Evolutionary conservation across 2,888 invertebrate species (phyloP).

Genomic region (Phyto melanocephala): DNA sequence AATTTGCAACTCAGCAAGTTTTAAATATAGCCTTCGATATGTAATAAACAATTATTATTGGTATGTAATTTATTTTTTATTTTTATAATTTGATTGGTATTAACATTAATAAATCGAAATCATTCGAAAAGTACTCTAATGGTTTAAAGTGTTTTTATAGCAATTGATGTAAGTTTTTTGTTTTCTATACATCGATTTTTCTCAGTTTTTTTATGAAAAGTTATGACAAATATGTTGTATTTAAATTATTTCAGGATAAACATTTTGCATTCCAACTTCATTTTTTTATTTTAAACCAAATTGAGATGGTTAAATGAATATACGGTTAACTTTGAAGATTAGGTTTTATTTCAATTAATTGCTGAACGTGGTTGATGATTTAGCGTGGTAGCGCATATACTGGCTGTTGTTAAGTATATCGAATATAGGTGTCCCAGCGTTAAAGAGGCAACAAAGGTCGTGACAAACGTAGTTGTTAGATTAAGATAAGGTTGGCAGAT

Average conservation of each 20-base stretch:
- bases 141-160: too few species aligned
- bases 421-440: slow-evolving; percentile 39
- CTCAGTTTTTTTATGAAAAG: not conserved
- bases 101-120: too few species aligned
- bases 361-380: slow-evolving; percentile 38
- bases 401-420: slow-evolving; percentile 35
- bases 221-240: slow-evolving; percentile 11
- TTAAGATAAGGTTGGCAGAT: slow-evolving; percentile 61
- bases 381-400: not conserved
- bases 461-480: slow-evolving; percentile 53
- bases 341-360: slow-evolving; percentile 49
- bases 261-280: slow-evolving; percentile 21
- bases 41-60: too few species aligned
- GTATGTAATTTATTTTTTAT: slow-evolving; percentile 41
- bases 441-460: slow-evolving; percentile 48
- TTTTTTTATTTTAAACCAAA: slow-evolving; percentile 24
- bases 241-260: slow-evolving; percentile 23
- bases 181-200: not conserved
- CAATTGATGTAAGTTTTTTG: too few species aligned
- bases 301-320: slow-evolving; percentile 15
- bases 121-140: too few species aligned
- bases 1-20: too few species aligned
- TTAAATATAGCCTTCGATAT: too few species aligned
- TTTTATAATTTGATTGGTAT: too few species aligned
- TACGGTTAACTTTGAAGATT: slow-evolving; percentile 10